phyloP scores from a whole-genome alignment of 2,797 vertebrate species.

The Enteromius viviparus region DNA sequence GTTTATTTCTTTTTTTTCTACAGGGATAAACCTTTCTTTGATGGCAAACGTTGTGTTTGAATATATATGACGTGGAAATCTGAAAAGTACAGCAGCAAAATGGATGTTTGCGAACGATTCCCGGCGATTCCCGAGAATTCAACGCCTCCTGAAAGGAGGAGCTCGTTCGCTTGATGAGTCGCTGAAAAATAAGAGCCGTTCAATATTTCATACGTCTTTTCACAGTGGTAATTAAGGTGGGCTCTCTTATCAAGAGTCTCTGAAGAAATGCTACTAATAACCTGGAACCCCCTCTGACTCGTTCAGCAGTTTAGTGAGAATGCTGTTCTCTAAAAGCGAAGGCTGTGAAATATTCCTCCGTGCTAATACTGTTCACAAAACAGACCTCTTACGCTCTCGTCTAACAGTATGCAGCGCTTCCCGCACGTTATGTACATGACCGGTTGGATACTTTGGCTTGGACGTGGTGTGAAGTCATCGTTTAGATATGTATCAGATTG shows the following conservation, averaged over 20 bases:
- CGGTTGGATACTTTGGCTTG: constrained; percentile 53
- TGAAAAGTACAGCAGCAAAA: constrained; percentile 71
- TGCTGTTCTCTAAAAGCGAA: constrained; percentile 30
- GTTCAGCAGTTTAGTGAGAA: constrained; percentile 33
- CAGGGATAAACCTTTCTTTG: constrained; percentile 55
- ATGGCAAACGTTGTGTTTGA: constrained; percentile 45
- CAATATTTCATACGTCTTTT: constrained; percentile 45
- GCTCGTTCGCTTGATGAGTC: constrained; percentile 20
- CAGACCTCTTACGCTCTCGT: neutral
- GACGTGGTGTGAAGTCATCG: constrained; percentile 5
- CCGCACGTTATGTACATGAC: neutral
- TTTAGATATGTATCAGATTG: constrained; percentile 43
- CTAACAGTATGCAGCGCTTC: neutral
- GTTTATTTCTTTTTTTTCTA: constrained; percentile 61
- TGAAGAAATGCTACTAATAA: constrained; percentile 55
- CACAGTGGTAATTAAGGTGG: constrained; percentile 57
- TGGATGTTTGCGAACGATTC: constrained; percentile 36
- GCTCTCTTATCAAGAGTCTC: constrained; percentile 41
- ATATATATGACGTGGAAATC: constrained; percentile 44
- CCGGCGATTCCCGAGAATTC: constrained; percentile 6
- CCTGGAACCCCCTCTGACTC: constrained; percentile 31
- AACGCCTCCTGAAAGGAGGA: constrained; percentile 19
- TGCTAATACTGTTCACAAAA: constrained; percentile 37
- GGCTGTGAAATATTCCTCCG: constrained; percentile 22
- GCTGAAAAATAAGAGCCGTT: constrained; percentile 33